Evolutionary conservation across 2,797 vertebrate species (phyloP).

Genomic region (Thunnus albacares): DNA sequence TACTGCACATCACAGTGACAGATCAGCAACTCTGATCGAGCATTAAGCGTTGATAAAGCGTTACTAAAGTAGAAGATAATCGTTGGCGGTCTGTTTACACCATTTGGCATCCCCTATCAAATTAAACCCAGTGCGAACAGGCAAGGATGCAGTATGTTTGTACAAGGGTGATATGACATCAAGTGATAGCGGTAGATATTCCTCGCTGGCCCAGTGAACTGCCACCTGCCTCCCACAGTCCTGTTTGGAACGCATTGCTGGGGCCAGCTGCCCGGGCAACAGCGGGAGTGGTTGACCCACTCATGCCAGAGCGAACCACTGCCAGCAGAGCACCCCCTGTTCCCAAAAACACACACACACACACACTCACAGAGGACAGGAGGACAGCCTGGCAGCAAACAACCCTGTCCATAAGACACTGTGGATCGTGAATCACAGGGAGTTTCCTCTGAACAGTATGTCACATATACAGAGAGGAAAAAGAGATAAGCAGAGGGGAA

Average conservation of each 20-base stretch:
- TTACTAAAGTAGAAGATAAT: conserved; percentile 4
- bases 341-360: conserved; percentile 13
- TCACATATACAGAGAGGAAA: conserved; percentile 29
- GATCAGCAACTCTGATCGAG: neutral
- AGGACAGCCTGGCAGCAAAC: conserved; percentile 50
- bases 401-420: conserved; percentile 35
- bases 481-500: conserved; percentile 31
- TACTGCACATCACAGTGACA: conserved; percentile 9
- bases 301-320: conserved; percentile 54
- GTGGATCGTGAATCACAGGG: conserved; percentile 76
- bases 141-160: conserved; percentile 34
- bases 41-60: conserved; percentile 7
- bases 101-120: conserved; percentile 32
- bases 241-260: conserved; percentile 55
- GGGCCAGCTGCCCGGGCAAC: conserved; percentile 65
- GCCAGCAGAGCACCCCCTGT: conserved; percentile 46
- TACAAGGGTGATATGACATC: conserved; percentile 36
- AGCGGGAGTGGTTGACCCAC: conserved; percentile 69
- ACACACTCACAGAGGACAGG: conserved; percentile 6
- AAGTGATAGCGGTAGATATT: conserved; percentile 40
- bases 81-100: conserved; percentile 2
- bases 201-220: conserved; percentile 42
- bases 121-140: conserved; percentile 24
- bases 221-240: conserved; percentile 55
- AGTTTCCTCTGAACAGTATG: conserved; percentile 73